These are phyloP conservation scores for Phaethon lepturus DNA, from an alignment of 2,113 vertebrate genomes.

Conservation along the genomic window DNA sequence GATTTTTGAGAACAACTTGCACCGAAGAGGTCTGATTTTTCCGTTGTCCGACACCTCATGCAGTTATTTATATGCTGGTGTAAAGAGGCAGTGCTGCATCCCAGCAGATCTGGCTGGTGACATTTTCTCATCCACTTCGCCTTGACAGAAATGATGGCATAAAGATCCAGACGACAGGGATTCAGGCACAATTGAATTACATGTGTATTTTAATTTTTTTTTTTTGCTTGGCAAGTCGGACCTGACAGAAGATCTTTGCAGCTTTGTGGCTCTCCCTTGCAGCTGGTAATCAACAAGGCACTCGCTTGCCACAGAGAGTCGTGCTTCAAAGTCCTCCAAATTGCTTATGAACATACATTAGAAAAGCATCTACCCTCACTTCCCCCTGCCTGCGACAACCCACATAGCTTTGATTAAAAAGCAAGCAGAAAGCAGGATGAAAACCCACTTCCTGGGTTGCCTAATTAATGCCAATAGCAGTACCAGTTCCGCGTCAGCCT, in stretches of 20 bases:
- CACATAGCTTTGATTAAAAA: not conserved
- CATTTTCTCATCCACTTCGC: not conserved
- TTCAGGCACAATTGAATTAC: not conserved
- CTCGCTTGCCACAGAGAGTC: not conserved
- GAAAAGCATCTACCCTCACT: not conserved
- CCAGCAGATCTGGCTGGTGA: not conserved
- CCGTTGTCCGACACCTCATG: fast-evolving
- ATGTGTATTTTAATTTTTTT: fast-evolving
- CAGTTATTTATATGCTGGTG: not conserved
- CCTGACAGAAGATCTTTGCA: not conserved
- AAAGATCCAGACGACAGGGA: not conserved
- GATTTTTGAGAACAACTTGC: not conserved
- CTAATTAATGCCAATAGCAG: not conserved
- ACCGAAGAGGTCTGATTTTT: not conserved
- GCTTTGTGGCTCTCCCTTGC: not conserved
- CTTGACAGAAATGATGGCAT: not conserved
- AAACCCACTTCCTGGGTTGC: not conserved
- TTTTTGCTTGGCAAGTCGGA: not conserved
- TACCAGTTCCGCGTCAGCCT: not conserved
- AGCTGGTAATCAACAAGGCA: not conserved
- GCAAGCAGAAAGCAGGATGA: not conserved
- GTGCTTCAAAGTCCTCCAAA: not conserved
- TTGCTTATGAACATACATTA: not conserved
- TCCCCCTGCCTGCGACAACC: not conserved
- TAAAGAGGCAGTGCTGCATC: not conserved